Conservation (phyloP, 2,113 vertebrate genomes). For the Hystrix cristata region DNA sequence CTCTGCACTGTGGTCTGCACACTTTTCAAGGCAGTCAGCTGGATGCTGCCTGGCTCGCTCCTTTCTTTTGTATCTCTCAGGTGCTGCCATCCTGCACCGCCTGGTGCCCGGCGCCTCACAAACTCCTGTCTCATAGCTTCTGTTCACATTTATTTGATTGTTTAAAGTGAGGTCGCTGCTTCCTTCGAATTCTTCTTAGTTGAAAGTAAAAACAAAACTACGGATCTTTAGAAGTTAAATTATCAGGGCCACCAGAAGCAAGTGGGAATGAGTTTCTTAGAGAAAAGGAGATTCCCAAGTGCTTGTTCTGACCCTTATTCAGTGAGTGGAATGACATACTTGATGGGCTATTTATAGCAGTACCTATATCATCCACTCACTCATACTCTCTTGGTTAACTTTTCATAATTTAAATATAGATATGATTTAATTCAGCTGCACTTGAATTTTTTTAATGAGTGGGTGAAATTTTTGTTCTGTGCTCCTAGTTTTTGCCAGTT, state of each 20-base stretch:
- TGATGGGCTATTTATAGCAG: neutral
- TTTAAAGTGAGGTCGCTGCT: neutral
- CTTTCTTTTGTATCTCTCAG: neutral
- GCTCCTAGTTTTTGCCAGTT: neutral
- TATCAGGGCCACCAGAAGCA: neutral
- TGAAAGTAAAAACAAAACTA: neutral
- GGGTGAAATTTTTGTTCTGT: constrained; percentile 16
- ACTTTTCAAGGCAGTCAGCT: neutral
- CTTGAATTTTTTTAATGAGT: neutral
- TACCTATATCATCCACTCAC: neutral
- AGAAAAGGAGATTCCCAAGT: neutral
- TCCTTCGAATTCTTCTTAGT: neutral
- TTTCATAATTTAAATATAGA: neutral
- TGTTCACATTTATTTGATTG: neutral
- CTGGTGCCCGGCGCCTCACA: neutral
- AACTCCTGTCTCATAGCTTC: neutral
- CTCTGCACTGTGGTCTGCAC: neutral
- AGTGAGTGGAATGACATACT: neutral
- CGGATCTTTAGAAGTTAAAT: neutral
- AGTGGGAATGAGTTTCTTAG: neutral
- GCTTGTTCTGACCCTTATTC: neutral
- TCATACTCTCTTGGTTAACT: neutral
- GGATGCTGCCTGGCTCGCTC: neutral
- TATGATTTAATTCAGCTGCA: constrained; percentile 2
- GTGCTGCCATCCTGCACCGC: neutral